Conservation (phyloP, 2,888 invertebrate species). For the Cylindroiulus punctatus region DNA sequence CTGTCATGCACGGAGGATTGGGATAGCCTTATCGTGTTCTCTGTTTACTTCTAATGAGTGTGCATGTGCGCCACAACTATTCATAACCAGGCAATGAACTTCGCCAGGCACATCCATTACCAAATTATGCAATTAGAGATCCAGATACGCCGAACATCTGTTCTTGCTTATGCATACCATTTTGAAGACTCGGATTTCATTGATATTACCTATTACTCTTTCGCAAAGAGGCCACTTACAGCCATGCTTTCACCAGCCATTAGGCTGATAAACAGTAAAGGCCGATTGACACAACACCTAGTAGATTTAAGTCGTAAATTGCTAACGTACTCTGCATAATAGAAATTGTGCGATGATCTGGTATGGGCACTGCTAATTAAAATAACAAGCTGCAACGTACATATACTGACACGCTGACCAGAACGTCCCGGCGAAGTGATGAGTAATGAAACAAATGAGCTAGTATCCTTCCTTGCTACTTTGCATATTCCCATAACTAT, state of each 20-base stretch:
- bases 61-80: neutral
- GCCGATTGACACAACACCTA: neutral
- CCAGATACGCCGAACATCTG: neutral
- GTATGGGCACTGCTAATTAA: too few species aligned
- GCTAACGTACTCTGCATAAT: too few species aligned
- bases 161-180: neutral
- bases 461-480: neutral
- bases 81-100: slow-evolving; percentile 40
- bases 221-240: neutral
- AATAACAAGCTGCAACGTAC: too few species aligned
- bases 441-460: too few species aligned
- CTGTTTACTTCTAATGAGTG: neutral
- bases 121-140: slow-evolving; percentile 2
- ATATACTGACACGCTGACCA: too few species aligned
- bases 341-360: too few species aligned
- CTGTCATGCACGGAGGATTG: neutral
- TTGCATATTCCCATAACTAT: neutral
- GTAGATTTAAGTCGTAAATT: neutral
- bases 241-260: neutral
- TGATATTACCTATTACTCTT: neutral
- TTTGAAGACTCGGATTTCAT: neutral
- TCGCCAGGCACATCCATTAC: slow-evolving; percentile 21
- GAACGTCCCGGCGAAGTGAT: too few species aligned
- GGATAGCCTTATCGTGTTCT: neutral
- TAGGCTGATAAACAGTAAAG: neutral